Percentiles rank a stretch among this genome's conserved stretches.
Evolutionary conservation across 2,888 invertebrate species (phyloP).

Genomic region (Drosophila leonis): DNA sequence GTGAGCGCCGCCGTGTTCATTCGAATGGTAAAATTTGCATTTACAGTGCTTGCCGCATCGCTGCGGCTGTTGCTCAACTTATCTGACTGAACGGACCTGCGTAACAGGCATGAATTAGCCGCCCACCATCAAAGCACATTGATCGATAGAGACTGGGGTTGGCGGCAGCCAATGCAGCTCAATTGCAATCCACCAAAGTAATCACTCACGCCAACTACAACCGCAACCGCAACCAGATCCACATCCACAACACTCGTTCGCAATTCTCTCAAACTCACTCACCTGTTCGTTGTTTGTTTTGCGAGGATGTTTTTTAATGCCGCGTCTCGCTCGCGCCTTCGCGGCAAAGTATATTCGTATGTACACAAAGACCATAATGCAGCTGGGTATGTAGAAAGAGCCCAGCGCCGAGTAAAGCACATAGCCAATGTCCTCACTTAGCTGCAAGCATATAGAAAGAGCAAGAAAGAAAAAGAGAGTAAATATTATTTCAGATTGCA

Average conservation of each 20-base stretch:
- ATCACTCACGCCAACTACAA: neutral
- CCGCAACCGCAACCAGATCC: neutral
- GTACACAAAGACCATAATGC: constrained; percentile 99
- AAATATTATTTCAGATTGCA: constrained; percentile 3
- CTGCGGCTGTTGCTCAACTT: constrained; percentile 19
- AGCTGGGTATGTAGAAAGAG: constrained; percentile 99
- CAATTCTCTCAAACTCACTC: constrained; percentile 46
- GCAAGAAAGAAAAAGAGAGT: neutral
- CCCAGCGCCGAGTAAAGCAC: constrained; percentile 99
- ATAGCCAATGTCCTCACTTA: constrained; percentile 98
- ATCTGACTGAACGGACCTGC: constrained; percentile 16
- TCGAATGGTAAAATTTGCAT: constrained; percentile 59
- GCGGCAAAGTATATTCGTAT: constrained; percentile 99
- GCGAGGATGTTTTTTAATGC: constrained; percentile 93
- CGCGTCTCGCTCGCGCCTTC: constrained; percentile 94
- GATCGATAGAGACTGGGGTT: neutral
- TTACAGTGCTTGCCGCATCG: constrained; percentile 30
- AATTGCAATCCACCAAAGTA: constrained; percentile 6
- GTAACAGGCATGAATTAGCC: constrained; percentile 37
- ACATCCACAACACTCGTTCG: neutral
- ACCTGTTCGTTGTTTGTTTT: constrained; percentile 86
- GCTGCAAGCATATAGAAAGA: constrained; percentile 87
- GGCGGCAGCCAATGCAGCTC: neutral
- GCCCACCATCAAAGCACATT: constrained; percentile 30
- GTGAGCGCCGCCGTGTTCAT: constrained; percentile 44